Evolutionary conservation across 1,140 invertebrate genomes (phyloP), one percentile per base, ranked within the genome.

Genomic region (Meloidogyne floridensis): DNA sequence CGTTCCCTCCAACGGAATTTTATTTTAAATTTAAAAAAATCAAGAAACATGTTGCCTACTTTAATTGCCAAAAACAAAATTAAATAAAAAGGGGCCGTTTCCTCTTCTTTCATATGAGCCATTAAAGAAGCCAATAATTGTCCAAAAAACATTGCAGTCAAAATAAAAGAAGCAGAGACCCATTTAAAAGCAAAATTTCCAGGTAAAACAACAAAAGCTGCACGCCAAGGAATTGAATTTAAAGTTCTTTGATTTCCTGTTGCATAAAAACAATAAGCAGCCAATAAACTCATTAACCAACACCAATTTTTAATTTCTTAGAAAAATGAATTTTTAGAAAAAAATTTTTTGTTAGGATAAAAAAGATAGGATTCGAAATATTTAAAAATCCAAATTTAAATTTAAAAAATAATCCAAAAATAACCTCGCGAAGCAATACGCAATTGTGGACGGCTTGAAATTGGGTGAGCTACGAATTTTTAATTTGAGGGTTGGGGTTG

Each of bases 201-300:
- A 8, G 84, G 83, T 42, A 85, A 32, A 9, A 76, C 81, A 59
- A 85, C 54, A 74, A 85, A 85, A 5, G 84, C 84, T 42, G 84
- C 84, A 53, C 51, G 32, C 84, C 84, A 85, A 6, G 84, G 84
- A 56, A 85, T 85, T 15, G 84, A 79, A 75, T 69, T 76, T 47
- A 85, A 76, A 15, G 84, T 85, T 42, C 75, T 47, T 2, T 83
- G 80, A 80, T 85, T 84, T n/a, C 84, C 84, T 42, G 80, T 71
- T 2, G 75, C 72, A 72, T 72, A 85, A 51, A 85, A 85, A 20
- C 59, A 69, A 54, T 56, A 54, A 42, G 42, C 13, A 69, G n/a
- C 75, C 69, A 75, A 84, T n/a, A 43, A 81, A 59, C 11, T 73
- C 59, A 53, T 69, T 20, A 53, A 84, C 42, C 43, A 83, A 47